A percentile compares a stretch with the other conserved stretches of the same genome.
These are phyloP conservation scores for Triplophysa rosa DNA, from an alignment of 2,113 vertebrate genomes.

Conservation along the genomic window DNA sequence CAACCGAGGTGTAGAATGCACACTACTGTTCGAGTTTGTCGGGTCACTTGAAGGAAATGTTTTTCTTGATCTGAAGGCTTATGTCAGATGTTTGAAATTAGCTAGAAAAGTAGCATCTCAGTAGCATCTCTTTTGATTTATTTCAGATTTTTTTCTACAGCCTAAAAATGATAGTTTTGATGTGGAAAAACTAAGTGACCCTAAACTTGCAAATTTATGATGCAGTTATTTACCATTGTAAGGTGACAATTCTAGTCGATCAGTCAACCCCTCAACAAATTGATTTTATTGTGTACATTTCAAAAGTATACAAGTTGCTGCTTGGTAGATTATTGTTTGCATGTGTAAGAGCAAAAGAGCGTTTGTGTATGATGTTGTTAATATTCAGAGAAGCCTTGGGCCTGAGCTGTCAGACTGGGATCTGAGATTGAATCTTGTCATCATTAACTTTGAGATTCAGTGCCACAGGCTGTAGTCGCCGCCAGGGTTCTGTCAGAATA, in stretches of 20 bases:
- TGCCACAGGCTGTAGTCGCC: not conserved
- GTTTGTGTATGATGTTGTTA: not conserved
- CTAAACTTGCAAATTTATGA: too few species aligned
- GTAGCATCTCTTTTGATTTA: too few species aligned
- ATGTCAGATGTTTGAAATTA: too few species aligned
- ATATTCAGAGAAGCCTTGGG: conserved; percentile 1
- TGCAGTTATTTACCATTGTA: too few species aligned
- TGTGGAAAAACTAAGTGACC: too few species aligned
- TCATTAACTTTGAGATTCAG: conserved; percentile 34
- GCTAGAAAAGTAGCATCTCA: too few species aligned
- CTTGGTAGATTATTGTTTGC: not conserved
- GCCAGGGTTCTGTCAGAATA: conserved; percentile 37
- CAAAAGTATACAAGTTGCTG: not conserved
- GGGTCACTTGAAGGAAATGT: too few species aligned
- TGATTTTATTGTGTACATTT: not conserved
- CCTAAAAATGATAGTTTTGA: too few species aligned
- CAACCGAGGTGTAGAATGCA: not conserved
- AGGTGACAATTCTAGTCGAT: not conserved
- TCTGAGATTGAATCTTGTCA: conserved; percentile 36
- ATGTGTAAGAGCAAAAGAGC: not conserved
- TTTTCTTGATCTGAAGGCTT: too few species aligned
- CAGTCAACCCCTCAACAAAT: too few species aligned
- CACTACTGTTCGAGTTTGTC: not conserved
- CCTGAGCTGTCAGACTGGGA: not conserved
- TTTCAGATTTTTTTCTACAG: too few species aligned